Base-by-base conservation (phyloP, 2,113 vertebrate species). In the Sinocyclocheilus anshuiensis region DNA sequence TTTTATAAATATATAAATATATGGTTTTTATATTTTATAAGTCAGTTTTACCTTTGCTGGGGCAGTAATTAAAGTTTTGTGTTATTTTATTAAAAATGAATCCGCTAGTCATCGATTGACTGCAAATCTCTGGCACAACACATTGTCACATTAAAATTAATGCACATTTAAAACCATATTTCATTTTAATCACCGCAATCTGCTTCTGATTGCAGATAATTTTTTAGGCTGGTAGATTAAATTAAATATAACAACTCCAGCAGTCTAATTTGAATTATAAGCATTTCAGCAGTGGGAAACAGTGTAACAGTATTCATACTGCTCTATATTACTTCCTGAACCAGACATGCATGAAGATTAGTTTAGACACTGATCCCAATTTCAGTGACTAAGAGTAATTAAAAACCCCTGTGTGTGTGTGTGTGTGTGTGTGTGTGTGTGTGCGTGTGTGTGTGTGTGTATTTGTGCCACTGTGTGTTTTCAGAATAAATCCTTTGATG, bases 271-370 rank as follows among this genome's bases (percentile, higher is more conserved):
- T 81, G 79, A 86, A 81, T 74, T 59, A 86, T 81, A 75, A 81
- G 78, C 77, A 57, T 83, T 83, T 83, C 45, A 83, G 81, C 81
- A 55, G 67, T 72, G 45, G 48, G 67, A 83, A 61, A 67, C 79
- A 20, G 61, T 81, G 79, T 50, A 36, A 57, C 67, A 55, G 81
- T 83, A 71, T 72, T 83, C 63, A 81, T 39, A 71, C 42, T 24
- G 81, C 81, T 83, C 81, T 83, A 83, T 77, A 77, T 85, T 61
- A 85, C 83, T 78, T 85, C 61, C 81, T 85, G 55, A 78, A 85
- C 57, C 75, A 77, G 84, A 85, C 84, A 85, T 85, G 74, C 81
- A 77, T 84, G 71, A 67, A 87, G 86, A 87, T 87, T 77, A 87
- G 65, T 77, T 69, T 77, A 69, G 86, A 87, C 81, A 83, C 45